Evolutionary conservation across 2,888 invertebrate species (phyloP), one percentile per base, ranked within the genome.

Genomic region (Frankliniella fusca): DNA sequence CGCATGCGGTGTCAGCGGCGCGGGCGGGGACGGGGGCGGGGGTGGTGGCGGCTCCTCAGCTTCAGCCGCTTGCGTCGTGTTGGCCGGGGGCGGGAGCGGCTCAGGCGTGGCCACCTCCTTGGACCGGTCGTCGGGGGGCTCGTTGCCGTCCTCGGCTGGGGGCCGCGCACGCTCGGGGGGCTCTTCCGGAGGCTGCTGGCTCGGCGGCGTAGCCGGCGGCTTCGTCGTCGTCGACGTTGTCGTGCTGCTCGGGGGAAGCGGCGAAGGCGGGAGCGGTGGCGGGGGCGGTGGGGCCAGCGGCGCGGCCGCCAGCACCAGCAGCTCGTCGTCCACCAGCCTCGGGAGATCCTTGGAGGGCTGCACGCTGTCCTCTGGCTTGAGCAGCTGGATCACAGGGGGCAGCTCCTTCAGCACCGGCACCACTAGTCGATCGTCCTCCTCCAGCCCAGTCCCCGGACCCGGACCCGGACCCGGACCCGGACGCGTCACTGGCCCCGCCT

Each of bases 271-370:
- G 8, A 18, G 5, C n/a, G 23, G 70, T n/a, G 70, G 70, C 9
- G 70, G 5, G 9, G 70, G 70, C 27, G 70, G 70, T 0, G 70
- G 70, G 23, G 70, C 27, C 70, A 76, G 61, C 15, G 61, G 61
- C 20, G 61, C 61, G 61, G 18, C n/a, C 11, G 70, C 70, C 27
- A 76, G 70, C 11, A 76, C 70, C 70, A 76, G 23, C 61, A 61
- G 61, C 61, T 61, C 61, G 61, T 18, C 20, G 61, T 61, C 61
- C 61, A 61, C 61, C 10, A 76, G 70, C 70, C 23, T 23, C 23
- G 70, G 70, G 23, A 76, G 10, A 27, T 76, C 70, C 70, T 76
- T 76, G 70, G 70, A 76, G 7, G n/a, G 70, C 70, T 76, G 70
- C 8, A 76, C 70, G 27, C 70, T 76, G 23, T 27, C 70, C 10